Evolutionary conservation across 2,888 invertebrate species (phyloP).

Genomic region (Argyresthia goedartella): DNA sequence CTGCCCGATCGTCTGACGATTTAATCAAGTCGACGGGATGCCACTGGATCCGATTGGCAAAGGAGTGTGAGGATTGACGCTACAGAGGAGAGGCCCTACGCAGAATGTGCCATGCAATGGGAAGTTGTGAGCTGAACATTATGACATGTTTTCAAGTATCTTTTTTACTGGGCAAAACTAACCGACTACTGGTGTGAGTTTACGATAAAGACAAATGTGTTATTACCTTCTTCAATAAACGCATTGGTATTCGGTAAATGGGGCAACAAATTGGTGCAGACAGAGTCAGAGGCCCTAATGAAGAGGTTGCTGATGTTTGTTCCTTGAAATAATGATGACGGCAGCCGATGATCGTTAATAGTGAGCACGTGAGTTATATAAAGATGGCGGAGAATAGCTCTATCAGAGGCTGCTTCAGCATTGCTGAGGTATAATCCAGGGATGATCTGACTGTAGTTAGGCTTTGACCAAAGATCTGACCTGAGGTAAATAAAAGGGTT

Average conservation of each 20-base stretch:
- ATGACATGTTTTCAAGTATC: too few species aligned
- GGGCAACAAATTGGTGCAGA: conserved; percentile 51
- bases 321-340: conserved; percentile 42
- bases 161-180: too few species aligned
- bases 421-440: conserved; percentile 56
- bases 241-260: conserved; percentile 63
- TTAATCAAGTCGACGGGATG: too few species aligned
- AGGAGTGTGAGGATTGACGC: too few species aligned
- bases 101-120: too few species aligned
- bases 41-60: too few species aligned
- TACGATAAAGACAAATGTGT: too few species aligned
- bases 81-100: too few species aligned
- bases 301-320: conserved; percentile 49
- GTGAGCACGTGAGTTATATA: conserved; percentile 62
- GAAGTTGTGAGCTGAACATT: too few species aligned
- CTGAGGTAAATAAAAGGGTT: too few species aligned
- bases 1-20: too few species aligned
- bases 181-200: too few species aligned
- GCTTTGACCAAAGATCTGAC: conserved; percentile 48
- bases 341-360: conserved; percentile 47
- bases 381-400: conserved; percentile 38
- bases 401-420: conserved; percentile 49
- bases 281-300: conserved; percentile 60
- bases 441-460: conserved; percentile 50
- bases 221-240: conserved; percentile 60